Evolutionary conservation across 1,140 invertebrate genomes (phyloP), one percentile per base, ranked within the genome.

Genomic region (Latrodectus geometricus): DNA sequence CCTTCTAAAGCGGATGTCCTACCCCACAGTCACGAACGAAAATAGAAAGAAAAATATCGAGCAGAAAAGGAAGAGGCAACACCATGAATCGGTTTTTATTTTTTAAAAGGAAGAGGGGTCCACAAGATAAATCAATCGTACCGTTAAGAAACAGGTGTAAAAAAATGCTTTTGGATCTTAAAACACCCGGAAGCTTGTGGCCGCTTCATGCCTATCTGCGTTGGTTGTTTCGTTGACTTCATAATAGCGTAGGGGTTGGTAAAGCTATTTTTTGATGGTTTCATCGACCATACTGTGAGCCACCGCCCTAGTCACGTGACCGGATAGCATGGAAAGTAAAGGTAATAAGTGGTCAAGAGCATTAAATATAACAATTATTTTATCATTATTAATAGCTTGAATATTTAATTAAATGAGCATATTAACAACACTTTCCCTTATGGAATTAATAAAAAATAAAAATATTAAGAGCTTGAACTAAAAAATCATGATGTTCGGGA

Each of bases 1-100:
- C 76, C 76, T 68, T 54, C 54, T 78, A 48, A 56, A 78, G 49
- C 76, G 76, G 76, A 78, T 78, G 76, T 78, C 76, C 78, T 70
- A 65, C 78, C 66, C 69, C 78, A 72, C 54, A 61, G 35, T 48
- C 61, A 65, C 9, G 12, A 68, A 21, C 17, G 61, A 79, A 66
- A 79, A 79, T 17, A 79, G 49, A 21, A 79, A 50, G 15, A 68
- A 79, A 68, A 66, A 68, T 11, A 20, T 15, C n/a, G 52, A 75
- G 12, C 54, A 61, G 54, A 17, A 61, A 61, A 61, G 54, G 54
- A 61, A 61, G 54, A 61, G 17, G 54, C 17, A 14, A 61, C 54
- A 8, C 54, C 54, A 35, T 35, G 35, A 35, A 35, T 61, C 54
- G 11, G 17, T 61, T 61, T 61, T 61, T 61, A 14, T 61, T 17